These are phyloP conservation scores for Pygmarrhopalites habei DNA, from an alignment of 1,140 invertebrate species.

Conservation along the genomic window DNA sequence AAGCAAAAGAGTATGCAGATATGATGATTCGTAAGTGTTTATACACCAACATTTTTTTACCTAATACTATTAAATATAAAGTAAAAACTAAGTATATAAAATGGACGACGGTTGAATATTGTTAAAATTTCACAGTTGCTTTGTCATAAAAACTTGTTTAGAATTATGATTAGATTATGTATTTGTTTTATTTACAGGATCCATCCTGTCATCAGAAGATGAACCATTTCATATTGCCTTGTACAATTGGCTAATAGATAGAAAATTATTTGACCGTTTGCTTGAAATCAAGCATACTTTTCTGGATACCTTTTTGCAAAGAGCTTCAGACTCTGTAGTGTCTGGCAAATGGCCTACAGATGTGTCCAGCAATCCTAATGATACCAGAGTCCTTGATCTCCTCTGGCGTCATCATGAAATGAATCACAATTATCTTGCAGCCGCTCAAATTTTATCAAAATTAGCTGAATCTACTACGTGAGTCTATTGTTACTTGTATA, in stretches of 20 bases:
- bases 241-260: conserved; percentile 87
- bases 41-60: too few species aligned
- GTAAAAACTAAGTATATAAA: too few species aligned
- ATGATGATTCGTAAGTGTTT: conserved; percentile 48
- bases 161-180: too few species aligned
- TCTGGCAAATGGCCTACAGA: conserved; percentile 29
- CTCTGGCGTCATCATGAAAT: conserved; percentile 95
- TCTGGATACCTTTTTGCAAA: conserved; percentile 42
- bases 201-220: conserved; percentile 56
- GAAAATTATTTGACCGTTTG: conserved; percentile 61
- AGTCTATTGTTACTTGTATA: too few species aligned
- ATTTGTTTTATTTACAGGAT: too few species aligned
- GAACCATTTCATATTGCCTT: conserved; percentile 82
- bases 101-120: too few species aligned
- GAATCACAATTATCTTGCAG: conserved; percentile 80
- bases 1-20: conserved; percentile 23
- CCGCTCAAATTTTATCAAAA: conserved; percentile 82
- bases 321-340: conserved; percentile 38
- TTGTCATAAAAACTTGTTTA: too few species aligned
- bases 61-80: too few species aligned
- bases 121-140: too few species aligned
- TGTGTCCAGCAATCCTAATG: conserved; percentile 35
- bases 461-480: conserved; percentile 75
- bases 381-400: conserved; percentile 65
- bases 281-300: conserved; percentile 39